Conservation (phyloP, 2,888 invertebrate species). For the Julus scandinavius region DNA sequence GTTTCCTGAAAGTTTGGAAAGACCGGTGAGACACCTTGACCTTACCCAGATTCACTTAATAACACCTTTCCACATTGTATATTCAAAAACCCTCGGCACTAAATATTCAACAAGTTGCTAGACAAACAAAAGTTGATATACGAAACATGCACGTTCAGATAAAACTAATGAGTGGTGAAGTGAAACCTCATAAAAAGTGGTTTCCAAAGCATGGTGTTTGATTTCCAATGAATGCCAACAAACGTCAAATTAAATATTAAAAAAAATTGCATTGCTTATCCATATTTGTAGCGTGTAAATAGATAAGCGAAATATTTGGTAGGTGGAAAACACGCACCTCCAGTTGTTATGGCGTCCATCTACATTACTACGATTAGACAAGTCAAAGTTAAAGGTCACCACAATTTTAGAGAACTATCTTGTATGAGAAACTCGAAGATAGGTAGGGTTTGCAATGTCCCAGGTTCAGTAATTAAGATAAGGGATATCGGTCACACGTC, state of each 20-base stretch:
- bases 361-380: neutral
- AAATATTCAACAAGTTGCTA: neutral
- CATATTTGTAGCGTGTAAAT: neutral
- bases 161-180: slow-evolving; percentile 32
- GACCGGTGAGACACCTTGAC: neutral
- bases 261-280: slow-evolving; percentile 7
- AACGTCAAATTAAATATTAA: neutral
- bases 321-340: slow-evolving; percentile 28
- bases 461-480: neutral
- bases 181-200: slow-evolving; percentile 34
- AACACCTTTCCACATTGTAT: neutral
- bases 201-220: neutral
- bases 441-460: neutral
- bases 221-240: neutral
- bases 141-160: neutral
- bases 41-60: neutral
- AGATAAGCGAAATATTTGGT: neutral
- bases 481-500: neutral
- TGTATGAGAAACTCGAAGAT: neutral
- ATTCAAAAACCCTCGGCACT: neutral
- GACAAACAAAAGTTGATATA: neutral
- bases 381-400: neutral
- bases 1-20: neutral
- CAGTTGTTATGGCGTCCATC: neutral
- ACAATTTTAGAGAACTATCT: neutral